These are phyloP conservation scores for Andricus grossulariae DNA, from an alignment of 1,140 invertebrate species.

Conservation along the genomic window DNA sequence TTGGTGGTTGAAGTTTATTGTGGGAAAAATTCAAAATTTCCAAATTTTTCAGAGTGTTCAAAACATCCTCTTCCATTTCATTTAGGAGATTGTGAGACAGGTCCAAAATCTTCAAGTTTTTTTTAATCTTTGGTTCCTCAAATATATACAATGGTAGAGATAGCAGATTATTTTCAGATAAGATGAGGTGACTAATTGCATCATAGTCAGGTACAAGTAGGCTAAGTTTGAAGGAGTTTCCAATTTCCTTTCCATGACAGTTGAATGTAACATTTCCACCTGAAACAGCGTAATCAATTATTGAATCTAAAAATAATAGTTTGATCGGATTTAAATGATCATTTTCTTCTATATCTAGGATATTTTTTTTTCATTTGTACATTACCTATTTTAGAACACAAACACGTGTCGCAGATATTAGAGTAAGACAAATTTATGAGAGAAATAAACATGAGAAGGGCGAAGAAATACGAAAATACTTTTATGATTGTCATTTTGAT, in stretches of 20 bases:
- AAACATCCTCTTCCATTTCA: slow-evolving; percentile 41
- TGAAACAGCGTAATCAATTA: too few species aligned
- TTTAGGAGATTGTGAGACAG: slow-evolving; percentile 57
- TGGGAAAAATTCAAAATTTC: slow-evolving; percentile 56
- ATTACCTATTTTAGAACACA: slow-evolving; percentile 42
- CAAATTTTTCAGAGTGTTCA: slow-evolving; percentile 45
- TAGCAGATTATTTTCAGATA: slow-evolving; percentile 55
- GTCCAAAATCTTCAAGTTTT: slow-evolving; percentile 52
- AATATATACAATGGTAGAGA: slow-evolving; percentile 45
- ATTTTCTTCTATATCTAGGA: too few species aligned
- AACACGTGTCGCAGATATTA: slow-evolving; percentile 49
- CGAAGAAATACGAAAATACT: slow-evolving; percentile 15
- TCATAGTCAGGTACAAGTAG: slow-evolving; percentile 33
- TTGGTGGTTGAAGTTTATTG: slow-evolving; percentile 52
- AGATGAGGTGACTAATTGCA: slow-evolving; percentile 46
- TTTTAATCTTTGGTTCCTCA: slow-evolving; percentile 34
- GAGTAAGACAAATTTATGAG: slow-evolving; percentile 34
- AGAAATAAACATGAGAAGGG: background rate
- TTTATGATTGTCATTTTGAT: slow-evolving; percentile 16
- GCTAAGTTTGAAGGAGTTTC: too few species aligned
- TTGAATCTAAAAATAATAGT: too few species aligned
- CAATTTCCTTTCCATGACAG: too few species aligned
- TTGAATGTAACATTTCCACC: too few species aligned
- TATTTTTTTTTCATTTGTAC: background rate
- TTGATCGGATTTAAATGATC: too few species aligned